Conservation (phyloP, 2,888 invertebrate species). For the Saturnia japonica region DNA sequence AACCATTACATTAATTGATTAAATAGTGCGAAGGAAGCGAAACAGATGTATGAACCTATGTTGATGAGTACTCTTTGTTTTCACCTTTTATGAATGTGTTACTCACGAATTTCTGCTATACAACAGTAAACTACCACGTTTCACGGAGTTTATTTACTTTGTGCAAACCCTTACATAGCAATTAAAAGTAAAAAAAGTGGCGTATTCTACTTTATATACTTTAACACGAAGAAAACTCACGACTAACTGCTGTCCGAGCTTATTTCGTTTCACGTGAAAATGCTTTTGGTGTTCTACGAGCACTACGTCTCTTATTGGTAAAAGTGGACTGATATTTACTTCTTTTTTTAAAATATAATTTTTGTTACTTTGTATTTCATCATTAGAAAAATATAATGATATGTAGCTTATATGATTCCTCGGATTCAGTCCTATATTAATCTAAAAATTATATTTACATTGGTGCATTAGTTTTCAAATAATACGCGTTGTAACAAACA, state of each 20-base stretch:
- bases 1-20: constrained; percentile 13
- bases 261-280: too few relatives aligned
- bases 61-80: not conserved
- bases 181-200: not conserved
- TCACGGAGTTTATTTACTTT: not conserved
- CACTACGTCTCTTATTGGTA: too few relatives aligned
- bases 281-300: too few relatives aligned
- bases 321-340: too few relatives aligned
- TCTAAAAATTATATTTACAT: not conserved
- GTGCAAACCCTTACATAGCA: not conserved
- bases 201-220: not conserved
- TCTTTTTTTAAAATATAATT: not conserved
- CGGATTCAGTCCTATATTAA: too few relatives aligned
- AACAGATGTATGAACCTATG: not conserved
- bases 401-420: too few relatives aligned
- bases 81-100: not conserved
- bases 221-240: not conserved
- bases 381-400: too few relatives aligned
- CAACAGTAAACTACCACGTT: too few relatives aligned
- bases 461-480: not conserved
- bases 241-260: too few relatives aligned
- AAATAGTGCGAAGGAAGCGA: constrained; percentile 7
- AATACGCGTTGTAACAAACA: not conserved
- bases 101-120: not conserved
- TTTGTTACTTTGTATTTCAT: too few relatives aligned